Evolutionary conservation across 2,888 invertebrate species (phyloP), one percentile per base, ranked within the genome.

Genomic region (Syrista parreyssii): DNA sequence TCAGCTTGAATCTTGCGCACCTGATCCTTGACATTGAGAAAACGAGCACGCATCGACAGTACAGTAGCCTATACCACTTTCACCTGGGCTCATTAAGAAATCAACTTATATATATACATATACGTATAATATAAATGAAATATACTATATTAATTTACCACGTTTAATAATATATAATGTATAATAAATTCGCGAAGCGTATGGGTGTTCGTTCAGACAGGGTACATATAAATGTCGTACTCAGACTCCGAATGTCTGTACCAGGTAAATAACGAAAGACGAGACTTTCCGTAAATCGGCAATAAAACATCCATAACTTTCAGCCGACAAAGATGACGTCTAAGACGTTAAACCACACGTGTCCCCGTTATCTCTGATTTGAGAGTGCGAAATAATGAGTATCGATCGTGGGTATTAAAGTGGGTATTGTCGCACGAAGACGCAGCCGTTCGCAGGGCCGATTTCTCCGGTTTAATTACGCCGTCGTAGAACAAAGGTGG

Each of bases 391-490:
- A 55, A 55, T 55, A 85, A 80, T 75, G 76, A 81, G 80, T 77
- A 83, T 81, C 80, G 78, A 82, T 79, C 75, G 68, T 72, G 31
- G 76, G 35, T 6, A 55, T 55, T 55, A 0, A 55, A 55, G 55
- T 23, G 55, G 23, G 23, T 55, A 55, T 55, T 55, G 55, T 79
- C 76, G 68, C 23, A 11, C 75, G 68, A 35, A 55, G 30, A 33
- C 34, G 68, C 32, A 33, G 78, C 68, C 68, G 74, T 77, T 82
- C 72, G 76, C 77, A 74, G 68, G 77, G 71, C 76, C 78, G 79
- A 83, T 83, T 84, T 82, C 83, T 79, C 74, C 75, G 73, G 79
- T 77, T 82, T 80, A 83, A 85, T 86, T 83, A 83, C 79, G 73
- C 71, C 76, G 68, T 72, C 73, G 71, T 31, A 15, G 71, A 71